phyloP scores from a whole-genome alignment of 1,140 invertebrate genomes.

The Scaptodrosophila lebanonensis region DNA sequence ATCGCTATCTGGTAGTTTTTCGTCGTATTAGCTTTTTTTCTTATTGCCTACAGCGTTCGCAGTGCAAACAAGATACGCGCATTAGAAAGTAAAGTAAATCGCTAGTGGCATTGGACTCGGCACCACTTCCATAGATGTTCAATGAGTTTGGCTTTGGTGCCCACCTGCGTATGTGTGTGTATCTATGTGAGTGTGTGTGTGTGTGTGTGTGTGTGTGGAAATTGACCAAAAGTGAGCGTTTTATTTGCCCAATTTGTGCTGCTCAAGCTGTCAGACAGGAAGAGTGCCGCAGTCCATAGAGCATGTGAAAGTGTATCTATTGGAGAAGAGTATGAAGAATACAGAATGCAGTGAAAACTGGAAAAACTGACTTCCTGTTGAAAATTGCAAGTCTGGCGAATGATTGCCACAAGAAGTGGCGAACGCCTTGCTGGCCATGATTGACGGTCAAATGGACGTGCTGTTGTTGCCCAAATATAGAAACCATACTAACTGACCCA shows the following conservation, averaged over 20 bases:
- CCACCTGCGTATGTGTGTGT: not conserved
- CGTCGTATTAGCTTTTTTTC: constrained; percentile 10
- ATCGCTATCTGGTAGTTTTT: not conserved
- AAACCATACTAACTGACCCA: not conserved
- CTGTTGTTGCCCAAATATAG: no score
- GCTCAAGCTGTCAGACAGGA: constrained; percentile 64
- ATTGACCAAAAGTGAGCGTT: constrained; percentile 72
- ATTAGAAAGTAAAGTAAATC: constrained; percentile 68
- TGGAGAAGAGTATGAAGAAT: not conserved
- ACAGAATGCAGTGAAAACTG: constrained; percentile 45
- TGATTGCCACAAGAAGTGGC: no score
- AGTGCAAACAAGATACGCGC: constrained; percentile 31
- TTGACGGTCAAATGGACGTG: no score
- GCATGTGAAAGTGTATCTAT: constrained; percentile 20
- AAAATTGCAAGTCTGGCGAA: constrained; percentile 22
- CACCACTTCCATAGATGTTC: constrained; percentile 53
- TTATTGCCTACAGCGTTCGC: constrained; percentile 22
- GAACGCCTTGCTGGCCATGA: no score
- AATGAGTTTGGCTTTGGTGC: constrained; percentile 42
- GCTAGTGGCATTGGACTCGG: no score
- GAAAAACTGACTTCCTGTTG: constrained; percentile 53
- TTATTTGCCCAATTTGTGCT: constrained; percentile 63
- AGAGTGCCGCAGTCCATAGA: constrained; percentile 36
- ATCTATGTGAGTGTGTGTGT: constrained; percentile 1
- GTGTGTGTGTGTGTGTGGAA: constrained; percentile 36